Base-by-base conservation (phyloP, 2,113 vertebrate genomes). In the Coregonus clupeaformis region DNA sequence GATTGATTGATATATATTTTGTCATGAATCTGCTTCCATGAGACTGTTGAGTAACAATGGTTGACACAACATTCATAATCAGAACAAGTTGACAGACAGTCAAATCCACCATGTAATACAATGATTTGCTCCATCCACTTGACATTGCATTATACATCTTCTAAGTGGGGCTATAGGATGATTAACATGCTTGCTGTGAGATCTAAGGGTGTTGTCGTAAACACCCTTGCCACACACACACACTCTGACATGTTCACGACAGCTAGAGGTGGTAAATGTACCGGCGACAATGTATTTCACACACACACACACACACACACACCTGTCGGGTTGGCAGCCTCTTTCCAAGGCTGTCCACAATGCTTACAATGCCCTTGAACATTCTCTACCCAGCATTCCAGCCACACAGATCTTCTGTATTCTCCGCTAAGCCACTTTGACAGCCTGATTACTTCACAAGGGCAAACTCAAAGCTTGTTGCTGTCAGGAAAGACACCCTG, bases 111-210 rank as follows among this genome's bases (percentile, higher is more conserved):
- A 55, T 55, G 49, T 55, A 55, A 76, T 69, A 22, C 1, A 0
- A 20, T 0, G 1, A 80, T 84, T 76, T 0, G 42, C 71, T 82
- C 79, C 75, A 78, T 70, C 73, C 68, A 72, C 52, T 76, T 69
- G 1, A 76, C 1, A 57, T 62, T 0, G 12, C 9, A 7, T 60
- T 70, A 42, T 60, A 45, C 72, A 36, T 36, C 3, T 29, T 14
- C 1, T 3, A 13, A 42, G 14, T 11, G 32, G 14, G 6, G 65
- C 30, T 67, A 32, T n/a, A 18, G 57, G 25, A 32, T 69, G 77
- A 85, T 84, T 80, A 82, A 73, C 76, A 85, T 49, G 71, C 75
- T 52, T 6, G 32, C 63, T 52, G 66, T 69, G 74, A 73, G 72
- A 49, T 49, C 80, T 36, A 66, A 68, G 30, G 45, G 71, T 65